These are phyloP conservation scores for Leptinotarsa haldemani DNA, from an alignment of 2,888 invertebrate species.

Conservation along the genomic window DNA sequence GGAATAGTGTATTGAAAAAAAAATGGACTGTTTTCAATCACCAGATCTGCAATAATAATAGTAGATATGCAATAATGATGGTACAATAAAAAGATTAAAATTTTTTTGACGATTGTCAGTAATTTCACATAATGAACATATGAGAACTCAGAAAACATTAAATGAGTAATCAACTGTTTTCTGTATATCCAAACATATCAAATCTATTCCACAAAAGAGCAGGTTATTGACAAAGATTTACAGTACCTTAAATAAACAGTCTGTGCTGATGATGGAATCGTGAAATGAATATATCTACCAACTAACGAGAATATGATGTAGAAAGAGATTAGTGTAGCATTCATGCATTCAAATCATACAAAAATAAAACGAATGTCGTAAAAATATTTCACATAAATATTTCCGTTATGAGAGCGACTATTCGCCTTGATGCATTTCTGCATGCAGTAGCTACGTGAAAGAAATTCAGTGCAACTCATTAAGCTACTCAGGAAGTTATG, in stretches of 20 bases:
- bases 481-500: not conserved
- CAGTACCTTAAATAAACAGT: slow-evolving; percentile 40
- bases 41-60: too few species aligned
- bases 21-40: too few species aligned
- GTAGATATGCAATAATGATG: too few species aligned
- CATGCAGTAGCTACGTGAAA: not conserved
- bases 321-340: slow-evolving; percentile 22
- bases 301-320: slow-evolving; percentile 25
- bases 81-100: too few species aligned
- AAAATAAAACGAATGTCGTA: slow-evolving; percentile 19
- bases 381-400: slow-evolving; percentile 36
- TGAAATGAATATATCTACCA: slow-evolving; percentile 34
- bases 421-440: not conserved
- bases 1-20: too few species aligned
- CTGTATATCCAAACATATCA: not conserved
- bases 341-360: slow-evolving; percentile 15
- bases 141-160: not conserved
- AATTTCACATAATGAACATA: not conserved
- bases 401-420: slow-evolving; percentile 7
- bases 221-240: slow-evolving; percentile 15
- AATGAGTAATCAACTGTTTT: not conserved
- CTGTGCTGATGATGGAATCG: slow-evolving; percentile 39
- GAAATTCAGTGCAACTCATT: not conserved
- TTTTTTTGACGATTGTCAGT: too few species aligned
- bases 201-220: not conserved